phyloP scores from a whole-genome alignment of 2,113 vertebrate genomes.

The Neodon shergylaensis region DNA sequence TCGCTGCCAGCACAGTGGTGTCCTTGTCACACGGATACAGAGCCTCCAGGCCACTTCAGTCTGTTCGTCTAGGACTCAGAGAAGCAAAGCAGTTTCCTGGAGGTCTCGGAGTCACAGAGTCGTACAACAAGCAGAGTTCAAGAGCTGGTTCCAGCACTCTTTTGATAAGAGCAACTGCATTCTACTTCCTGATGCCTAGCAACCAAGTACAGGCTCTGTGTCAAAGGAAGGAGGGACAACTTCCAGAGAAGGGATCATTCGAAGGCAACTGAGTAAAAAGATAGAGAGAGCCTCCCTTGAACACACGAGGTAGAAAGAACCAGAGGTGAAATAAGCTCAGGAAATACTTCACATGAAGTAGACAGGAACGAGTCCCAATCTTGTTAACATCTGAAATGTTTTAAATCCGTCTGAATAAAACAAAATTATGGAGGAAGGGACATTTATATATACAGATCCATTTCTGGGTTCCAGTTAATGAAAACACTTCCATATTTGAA shows the following conservation, averaged over 20 bases:
- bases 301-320: constrained; percentile 51
- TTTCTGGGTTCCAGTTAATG: constrained; percentile 5
- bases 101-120: not conserved
- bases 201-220: not conserved
- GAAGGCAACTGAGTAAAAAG: constrained; percentile 49
- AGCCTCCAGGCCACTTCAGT: not conserved
- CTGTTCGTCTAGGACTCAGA: not conserved
- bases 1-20: accelerated
- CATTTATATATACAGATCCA: not conserved
- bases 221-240: not conserved
- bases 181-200: not conserved
- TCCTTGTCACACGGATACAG: not conserved
- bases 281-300: constrained; percentile 7
- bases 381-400: not conserved
- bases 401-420: constrained; percentile 32
- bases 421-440: not conserved
- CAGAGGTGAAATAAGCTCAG: constrained; percentile 49
- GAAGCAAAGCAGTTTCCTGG: not conserved
- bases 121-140: not conserved
- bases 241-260: constrained; percentile 55
- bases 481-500: not conserved
- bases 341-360: constrained; percentile 17
- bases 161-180: accelerated
- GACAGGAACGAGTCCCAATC: constrained; percentile 42
- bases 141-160: not conserved